Percentiles rank a stretch among this genome's conserved stretches.
These are phyloP conservation scores for Gambusia affinis DNA, from an alignment of 2,113 vertebrate genomes.

Conservation along the genomic window DNA sequence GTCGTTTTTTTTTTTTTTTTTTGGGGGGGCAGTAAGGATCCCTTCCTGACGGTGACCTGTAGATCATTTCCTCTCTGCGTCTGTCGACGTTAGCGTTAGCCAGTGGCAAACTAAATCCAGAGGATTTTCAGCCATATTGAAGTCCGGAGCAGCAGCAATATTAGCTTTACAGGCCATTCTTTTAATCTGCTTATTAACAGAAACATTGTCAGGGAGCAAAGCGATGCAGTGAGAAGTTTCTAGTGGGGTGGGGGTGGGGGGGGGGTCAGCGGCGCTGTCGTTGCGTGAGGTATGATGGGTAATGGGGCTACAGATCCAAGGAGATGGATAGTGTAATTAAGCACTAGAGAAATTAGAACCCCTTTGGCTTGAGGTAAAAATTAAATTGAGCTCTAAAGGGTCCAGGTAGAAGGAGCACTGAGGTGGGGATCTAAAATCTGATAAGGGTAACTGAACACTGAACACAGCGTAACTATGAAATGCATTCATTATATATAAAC, in stretches of 20 bases:
- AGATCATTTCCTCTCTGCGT: neutral
- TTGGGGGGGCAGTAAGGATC: neutral
- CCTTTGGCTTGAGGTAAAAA: conserved; percentile 55
- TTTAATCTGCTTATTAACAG: conserved; percentile 52
- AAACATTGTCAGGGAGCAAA: conserved; percentile 24
- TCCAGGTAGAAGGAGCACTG: neutral
- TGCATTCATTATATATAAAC: too few relatives aligned
- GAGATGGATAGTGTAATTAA: conserved; percentile 74
- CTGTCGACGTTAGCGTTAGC: neutral
- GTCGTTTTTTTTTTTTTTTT: too few relatives aligned
- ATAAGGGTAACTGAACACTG: too few relatives aligned
- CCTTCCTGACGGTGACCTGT: neutral
- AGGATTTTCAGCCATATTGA: conserved; percentile 17
- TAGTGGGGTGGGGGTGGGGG: too few relatives aligned
- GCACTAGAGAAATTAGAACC: conserved; percentile 67
- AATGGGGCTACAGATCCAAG: conserved; percentile 58
- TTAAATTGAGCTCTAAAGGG: conserved; percentile 50
- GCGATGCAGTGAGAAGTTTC: neutral
- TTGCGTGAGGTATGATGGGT: conserved; percentile 50
- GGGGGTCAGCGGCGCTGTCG: neutral
- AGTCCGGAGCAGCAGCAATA: conserved; percentile 34
- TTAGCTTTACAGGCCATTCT: conserved; percentile 41
- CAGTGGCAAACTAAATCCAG: conserved; percentile 8
- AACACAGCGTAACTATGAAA: too few relatives aligned
- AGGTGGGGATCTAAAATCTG: too few relatives aligned